Evolutionary conservation across 2,888 invertebrate genomes (phyloP), one percentile per base, ranked within the genome.

Genomic region (Nomada ruficornis): DNA sequence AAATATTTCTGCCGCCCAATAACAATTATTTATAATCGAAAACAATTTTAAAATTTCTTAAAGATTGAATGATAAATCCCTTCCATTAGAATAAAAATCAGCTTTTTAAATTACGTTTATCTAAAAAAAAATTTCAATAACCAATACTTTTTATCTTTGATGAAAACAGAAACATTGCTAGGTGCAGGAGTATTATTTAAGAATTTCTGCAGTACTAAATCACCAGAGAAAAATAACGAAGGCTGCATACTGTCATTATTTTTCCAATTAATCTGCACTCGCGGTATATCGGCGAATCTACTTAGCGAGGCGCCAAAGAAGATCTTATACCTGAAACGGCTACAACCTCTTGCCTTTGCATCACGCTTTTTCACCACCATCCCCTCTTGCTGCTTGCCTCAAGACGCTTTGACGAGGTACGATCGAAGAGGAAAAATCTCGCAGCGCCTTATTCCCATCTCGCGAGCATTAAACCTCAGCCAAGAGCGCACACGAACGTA

Each of bases 361-460:
- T 47, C 69, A 69, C 59, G 69, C 26, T 69, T 69, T 59, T 59
- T 69, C 69, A 47, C 15, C 47, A n/a, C 57, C 11, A 47, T 18
- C 2, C 20, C 44, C 26, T 29, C 42, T 36, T 15, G 54, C 54
- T 5, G 26, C 4, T 13, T n/a, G 7, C n/a, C 52, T 57, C 42
- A 18, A 36, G 23, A 65, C 57, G 50, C 15, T 5, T 23, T 68
- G 74, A 74, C 60, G 63, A 44, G 52, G 29, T 63, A 72, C 72
- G 74, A 68, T 68, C 74, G 68, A 47, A 26, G 57, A 59, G 64
- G 4, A 60, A 20, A 60, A 20, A 60, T 29, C 57, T 67, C 68
- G 73, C 47, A 54, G 47, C 63, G 47, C 55, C 74, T 80, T 72
- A 77, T 78, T 60, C 18, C 23, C 57, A 29, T 55, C 69, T 69